These are phyloP conservation scores for Heteromyza rotundicornis DNA, from an alignment of 2,888 invertebrate genomes.

Conservation along the genomic window DNA sequence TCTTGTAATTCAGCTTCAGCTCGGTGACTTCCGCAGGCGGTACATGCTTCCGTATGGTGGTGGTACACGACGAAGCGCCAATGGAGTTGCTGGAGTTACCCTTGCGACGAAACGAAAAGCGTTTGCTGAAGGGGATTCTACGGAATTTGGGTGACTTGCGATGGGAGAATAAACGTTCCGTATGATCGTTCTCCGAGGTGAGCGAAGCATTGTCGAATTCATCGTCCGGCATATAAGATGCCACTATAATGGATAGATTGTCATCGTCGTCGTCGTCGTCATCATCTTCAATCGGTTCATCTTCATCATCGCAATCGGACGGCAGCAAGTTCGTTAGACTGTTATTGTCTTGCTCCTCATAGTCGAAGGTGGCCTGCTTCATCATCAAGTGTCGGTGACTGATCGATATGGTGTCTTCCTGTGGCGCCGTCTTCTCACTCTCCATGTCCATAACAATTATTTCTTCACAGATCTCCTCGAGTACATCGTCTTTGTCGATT, in stretches of 20 bases:
- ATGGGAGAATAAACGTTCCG: not conserved
- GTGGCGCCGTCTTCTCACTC: not conserved
- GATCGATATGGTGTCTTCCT: conserved; percentile 15
- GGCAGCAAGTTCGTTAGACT: conserved; percentile 50
- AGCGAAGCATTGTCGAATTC: conserved; percentile 34
- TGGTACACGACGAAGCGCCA: conserved; percentile 6
- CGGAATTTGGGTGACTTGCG: conserved; percentile 20
- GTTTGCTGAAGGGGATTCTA: conserved; percentile 41
- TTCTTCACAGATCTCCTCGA: conserved; percentile 59
- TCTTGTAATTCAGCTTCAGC: conserved; percentile 57
- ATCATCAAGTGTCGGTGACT: conserved; percentile 36
- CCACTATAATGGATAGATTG: conserved; percentile 58
- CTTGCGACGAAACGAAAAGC: conserved; percentile 52
- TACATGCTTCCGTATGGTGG: conserved; percentile 9
- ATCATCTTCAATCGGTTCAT: conserved; percentile 24
- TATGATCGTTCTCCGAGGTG: conserved; percentile 24
- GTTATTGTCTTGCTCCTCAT: conserved; percentile 41
- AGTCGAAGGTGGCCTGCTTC: conserved; percentile 48
- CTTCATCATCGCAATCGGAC: conserved; percentile 49
- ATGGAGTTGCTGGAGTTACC: conserved; percentile 20
- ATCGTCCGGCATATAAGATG: conserved; percentile 53
- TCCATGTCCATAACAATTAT: conserved; percentile 48
- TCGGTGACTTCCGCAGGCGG: conserved; percentile 40
- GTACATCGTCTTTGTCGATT: conserved; percentile 25
- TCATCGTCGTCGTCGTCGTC: conserved; percentile 49